Evolutionary conservation across 2,797 vertebrate species (phyloP), one percentile per base, ranked within the genome.

Genomic region (Malacoctenus gilli): DNA sequence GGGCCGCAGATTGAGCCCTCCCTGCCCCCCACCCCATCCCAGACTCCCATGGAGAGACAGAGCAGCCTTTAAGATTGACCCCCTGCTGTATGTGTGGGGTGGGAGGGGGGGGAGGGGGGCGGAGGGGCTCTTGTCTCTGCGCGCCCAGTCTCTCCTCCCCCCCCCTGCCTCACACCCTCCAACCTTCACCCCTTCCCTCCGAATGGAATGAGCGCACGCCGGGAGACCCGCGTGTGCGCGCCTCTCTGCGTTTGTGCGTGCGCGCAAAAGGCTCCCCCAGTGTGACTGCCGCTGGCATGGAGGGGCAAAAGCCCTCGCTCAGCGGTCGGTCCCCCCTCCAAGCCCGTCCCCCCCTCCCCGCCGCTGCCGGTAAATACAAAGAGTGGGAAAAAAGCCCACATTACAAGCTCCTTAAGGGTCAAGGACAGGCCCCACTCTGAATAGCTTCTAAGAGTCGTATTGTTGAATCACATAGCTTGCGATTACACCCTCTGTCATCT

Each of bases 341-440:
- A n/a, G 3, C 59, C 59, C 70, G 25, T 30, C 30, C n/a, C 43
- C 60, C 78, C 75, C 59, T 61, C 68, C 73, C 72, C 46, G 16
- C 79, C 79, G 85, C 75, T 76, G 84, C 79, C 44, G 67, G 79
- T 85, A 87, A 84, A 90, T 88, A 92, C 90, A 92, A 92, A 87
- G 86, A 88, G 83, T 72, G 83, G 79, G 77, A 70, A 87, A 88
- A 89, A 87, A 90, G 85, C 83, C 88, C 90, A 90, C 88, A 91
- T 92, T 92, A 92, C 91, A 92, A 93, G 91, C 91, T 91, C 91
- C 90, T 92, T 92, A 91, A 91, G 91, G 90, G 91, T 93, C 92
- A 93, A 92, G 91, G 90, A 92, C 92, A 93, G 86, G 84, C 85
- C 88, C 77, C 72, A 52, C 78, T 72, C 70, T 91, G 88, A 92